phyloP scores from a whole-genome alignment of 2,888 invertebrate genomes.

The Lasioglossum lativentre region DNA sequence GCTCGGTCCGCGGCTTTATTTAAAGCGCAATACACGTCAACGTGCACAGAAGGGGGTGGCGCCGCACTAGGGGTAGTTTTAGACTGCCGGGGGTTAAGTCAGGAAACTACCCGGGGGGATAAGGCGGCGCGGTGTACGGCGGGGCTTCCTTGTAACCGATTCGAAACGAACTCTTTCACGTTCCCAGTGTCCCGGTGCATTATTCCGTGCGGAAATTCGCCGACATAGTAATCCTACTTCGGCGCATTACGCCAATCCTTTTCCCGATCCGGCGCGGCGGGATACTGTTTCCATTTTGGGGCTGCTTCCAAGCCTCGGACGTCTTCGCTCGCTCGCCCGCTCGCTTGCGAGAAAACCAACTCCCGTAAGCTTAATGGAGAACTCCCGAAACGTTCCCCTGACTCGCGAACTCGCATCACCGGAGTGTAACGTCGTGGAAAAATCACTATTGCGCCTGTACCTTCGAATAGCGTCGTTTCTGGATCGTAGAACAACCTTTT shows the following conservation, averaged over 20 bases:
- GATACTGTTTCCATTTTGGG: not conserved
- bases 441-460: not conserved
- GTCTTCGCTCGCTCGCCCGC: not conserved
- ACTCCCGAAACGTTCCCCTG: not conserved
- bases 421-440: not conserved
- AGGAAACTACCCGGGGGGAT: not conserved
- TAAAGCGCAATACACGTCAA: conserved; percentile 32
- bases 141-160: conserved; percentile 12
- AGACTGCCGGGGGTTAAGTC: conserved; percentile 20
- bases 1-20: conserved; percentile 13
- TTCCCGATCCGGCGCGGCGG: not conserved
- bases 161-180: conserved; percentile 5
- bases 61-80: not conserved
- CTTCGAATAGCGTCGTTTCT: not conserved
- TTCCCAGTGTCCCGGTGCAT: conserved; percentile 6
- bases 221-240: conserved; percentile 37
- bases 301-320: not conserved
- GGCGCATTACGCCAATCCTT: conserved; percentile 36
- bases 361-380: not conserved
- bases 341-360: not conserved
- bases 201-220: conserved; percentile 14
- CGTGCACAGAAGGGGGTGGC: not conserved
- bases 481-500: not conserved
- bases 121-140: not conserved
- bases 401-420: not conserved